Conservation (phyloP, 2,888 invertebrate genomes). For the Oscheius myriophilus region DNA sequence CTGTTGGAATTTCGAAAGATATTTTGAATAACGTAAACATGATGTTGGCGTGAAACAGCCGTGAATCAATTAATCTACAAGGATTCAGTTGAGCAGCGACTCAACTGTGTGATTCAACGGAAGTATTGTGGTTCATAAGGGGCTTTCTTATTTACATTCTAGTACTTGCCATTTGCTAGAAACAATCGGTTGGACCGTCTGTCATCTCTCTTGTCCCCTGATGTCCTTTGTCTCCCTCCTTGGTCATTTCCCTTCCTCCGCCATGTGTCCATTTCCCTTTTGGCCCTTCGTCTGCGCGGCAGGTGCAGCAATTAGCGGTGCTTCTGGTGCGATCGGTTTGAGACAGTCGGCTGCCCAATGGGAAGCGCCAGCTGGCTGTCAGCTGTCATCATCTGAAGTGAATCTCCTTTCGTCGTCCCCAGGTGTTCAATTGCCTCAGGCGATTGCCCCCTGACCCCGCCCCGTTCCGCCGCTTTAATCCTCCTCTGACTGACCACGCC, state of each 20-base stretch:
- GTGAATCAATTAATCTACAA: no score
- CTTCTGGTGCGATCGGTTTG: not conserved
- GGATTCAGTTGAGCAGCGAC: no score
- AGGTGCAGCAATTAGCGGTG: no score
- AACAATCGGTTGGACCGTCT: no score
- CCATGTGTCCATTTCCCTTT: not conserved
- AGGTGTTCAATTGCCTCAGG: not conserved
- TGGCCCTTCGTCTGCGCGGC: not conserved
- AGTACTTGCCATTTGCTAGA: no score
- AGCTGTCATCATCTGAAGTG: not conserved
- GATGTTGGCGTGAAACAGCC: no score
- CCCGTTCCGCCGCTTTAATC: constrained; percentile 20
- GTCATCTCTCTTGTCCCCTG: no score
- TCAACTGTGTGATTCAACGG: no score
- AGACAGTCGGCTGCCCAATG: constrained; percentile 1
- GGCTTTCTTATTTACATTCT: no score
- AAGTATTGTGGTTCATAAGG: no score
- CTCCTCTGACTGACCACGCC: constrained; percentile 5
- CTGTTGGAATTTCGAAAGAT: no score
- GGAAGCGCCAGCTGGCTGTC: constrained; percentile 15
- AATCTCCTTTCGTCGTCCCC: not conserved
- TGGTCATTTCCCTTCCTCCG: not conserved
- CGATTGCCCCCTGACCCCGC: not conserved
- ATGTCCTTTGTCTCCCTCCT: not conserved
- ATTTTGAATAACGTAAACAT: no score